Conservation (phyloP, 2,797 vertebrate genomes). For the Helarctos malayanus region DNA sequence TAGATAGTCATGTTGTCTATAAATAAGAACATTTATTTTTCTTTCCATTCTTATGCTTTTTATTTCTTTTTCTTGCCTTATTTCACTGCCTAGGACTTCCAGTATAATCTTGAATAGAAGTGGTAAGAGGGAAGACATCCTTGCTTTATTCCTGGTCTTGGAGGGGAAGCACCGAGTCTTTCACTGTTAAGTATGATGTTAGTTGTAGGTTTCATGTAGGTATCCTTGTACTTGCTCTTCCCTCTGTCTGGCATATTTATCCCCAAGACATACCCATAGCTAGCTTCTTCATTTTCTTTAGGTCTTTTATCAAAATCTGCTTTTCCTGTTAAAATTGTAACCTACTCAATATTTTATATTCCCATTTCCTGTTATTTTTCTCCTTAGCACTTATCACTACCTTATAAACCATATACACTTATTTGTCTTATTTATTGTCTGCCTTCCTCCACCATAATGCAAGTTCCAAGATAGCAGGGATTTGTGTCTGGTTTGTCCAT, state of each 20-base stretch:
- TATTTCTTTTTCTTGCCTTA: background rate
- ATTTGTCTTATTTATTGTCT: background rate
- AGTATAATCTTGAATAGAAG: background rate
- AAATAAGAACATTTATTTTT: background rate
- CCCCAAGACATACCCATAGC: background rate
- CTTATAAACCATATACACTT: background rate
- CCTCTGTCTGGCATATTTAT: background rate
- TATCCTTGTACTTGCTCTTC: background rate
- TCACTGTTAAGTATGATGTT: background rate
- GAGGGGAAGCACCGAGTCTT: background rate
- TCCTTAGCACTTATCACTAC: background rate
- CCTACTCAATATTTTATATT: background rate
- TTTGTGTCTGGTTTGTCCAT: background rate
- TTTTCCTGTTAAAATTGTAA: slow-evolving; percentile 16
- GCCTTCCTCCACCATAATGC: background rate
- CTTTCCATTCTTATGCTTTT: background rate
- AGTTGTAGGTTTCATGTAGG: background rate
- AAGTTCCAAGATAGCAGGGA: background rate
- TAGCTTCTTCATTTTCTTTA: background rate
- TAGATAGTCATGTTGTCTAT: background rate
- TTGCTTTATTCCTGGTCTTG: slow-evolving; percentile 4
- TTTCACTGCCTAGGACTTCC: background rate
- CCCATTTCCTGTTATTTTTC: background rate
- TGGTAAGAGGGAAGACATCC: background rate
- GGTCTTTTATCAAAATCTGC: background rate